A percentile compares a stretch with the other conserved stretches of the same genome.
These are phyloP conservation scores for Pemphredon lugubris DNA, from an alignment of 2,888 invertebrate genomes.

Conservation along the genomic window DNA sequence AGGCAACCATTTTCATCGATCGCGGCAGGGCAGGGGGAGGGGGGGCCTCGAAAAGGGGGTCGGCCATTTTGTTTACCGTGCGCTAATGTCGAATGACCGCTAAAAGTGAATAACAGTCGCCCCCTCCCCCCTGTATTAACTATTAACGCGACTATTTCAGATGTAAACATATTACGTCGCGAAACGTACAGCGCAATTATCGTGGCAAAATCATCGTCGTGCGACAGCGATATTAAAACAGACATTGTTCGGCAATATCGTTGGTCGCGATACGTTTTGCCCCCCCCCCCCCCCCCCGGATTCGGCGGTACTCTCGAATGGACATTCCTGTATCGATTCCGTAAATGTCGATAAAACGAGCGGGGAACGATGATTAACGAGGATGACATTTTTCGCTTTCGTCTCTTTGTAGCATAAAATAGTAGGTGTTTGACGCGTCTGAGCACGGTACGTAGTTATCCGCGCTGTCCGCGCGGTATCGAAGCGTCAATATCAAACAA, in stretches of 20 bases:
- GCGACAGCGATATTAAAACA: not conserved
- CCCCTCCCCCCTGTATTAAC: constrained; percentile 8
- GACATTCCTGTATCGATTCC: too few relatives aligned
- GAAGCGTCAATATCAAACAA: constrained; percentile 25
- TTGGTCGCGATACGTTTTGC: too few relatives aligned
- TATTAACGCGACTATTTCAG: constrained; percentile 14
- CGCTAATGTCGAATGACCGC: constrained; percentile 57
- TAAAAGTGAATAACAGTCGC: constrained; percentile 55
- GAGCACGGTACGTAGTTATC: constrained; percentile 8
- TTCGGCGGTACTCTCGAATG: too few relatives aligned
- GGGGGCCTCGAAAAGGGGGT: constrained; percentile 53
- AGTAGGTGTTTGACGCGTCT: not conserved
- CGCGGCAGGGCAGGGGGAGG: constrained; percentile 42
- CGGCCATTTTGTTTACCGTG: constrained; percentile 60
- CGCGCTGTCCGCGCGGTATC: constrained; percentile 6
- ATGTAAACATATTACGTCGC: not conserved
- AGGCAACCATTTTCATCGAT: constrained; percentile 66
- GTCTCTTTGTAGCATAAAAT: not conserved
- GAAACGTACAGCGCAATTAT: constrained; percentile 3
- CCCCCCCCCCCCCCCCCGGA: too few relatives aligned
- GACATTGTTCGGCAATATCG: too few relatives aligned
- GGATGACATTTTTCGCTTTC: not conserved
- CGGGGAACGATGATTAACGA: too few relatives aligned
- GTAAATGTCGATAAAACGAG: too few relatives aligned
- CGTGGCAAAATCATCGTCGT: constrained; percentile 9